A percentile compares a stretch with the other conserved stretches of the same genome.
Evolutionary conservation across 2,113 vertebrate genomes (phyloP).

Genomic region (Etheostoma spectabile): DNA sequence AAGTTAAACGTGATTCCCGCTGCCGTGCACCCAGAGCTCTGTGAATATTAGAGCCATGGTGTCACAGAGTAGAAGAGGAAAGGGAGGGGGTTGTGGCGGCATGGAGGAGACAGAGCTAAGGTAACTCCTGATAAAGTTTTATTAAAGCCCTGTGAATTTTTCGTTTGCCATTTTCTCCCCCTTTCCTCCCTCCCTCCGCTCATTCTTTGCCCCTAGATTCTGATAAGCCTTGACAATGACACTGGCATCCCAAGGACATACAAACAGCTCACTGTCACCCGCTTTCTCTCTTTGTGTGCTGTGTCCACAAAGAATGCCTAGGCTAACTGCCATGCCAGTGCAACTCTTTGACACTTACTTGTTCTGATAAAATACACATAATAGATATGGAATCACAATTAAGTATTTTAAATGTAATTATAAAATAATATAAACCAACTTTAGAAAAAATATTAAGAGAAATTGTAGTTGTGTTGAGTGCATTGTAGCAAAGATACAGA

Average conservation of each 20-base stretch:
- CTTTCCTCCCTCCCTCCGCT: constrained; percentile 26
- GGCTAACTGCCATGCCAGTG: constrained; percentile 2
- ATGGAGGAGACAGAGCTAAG: constrained; percentile 39
- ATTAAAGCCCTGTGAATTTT: constrained; percentile 79
- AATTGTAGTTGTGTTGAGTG: neutral
- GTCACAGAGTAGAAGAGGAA: constrained; percentile 45
- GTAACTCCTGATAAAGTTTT: constrained; percentile 83
- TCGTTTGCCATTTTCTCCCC: constrained; percentile 12
- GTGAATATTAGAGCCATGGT: constrained; percentile 79
- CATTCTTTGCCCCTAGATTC: constrained; percentile 67
- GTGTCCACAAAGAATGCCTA: constrained; percentile 36
- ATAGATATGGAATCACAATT: constrained; percentile 11
- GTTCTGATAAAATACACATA: neutral
- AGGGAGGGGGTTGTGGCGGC: neutral
- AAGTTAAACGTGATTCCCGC: constrained; percentile 83
- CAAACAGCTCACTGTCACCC: constrained; percentile 73
- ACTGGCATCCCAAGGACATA: constrained; percentile 77
- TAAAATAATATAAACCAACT: constrained; percentile 14
- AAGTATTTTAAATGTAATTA: neutral
- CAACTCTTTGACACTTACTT: constrained; percentile 6
- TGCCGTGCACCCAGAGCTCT: constrained; percentile 68
- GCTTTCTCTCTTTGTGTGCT: constrained; percentile 57
- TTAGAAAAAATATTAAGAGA: neutral
- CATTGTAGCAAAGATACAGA: constrained; percentile 4
- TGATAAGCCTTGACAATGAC: constrained; percentile 83